Conservation (phyloP, 2,113 vertebrate species). For the Probosciger aterrimus region DNA sequence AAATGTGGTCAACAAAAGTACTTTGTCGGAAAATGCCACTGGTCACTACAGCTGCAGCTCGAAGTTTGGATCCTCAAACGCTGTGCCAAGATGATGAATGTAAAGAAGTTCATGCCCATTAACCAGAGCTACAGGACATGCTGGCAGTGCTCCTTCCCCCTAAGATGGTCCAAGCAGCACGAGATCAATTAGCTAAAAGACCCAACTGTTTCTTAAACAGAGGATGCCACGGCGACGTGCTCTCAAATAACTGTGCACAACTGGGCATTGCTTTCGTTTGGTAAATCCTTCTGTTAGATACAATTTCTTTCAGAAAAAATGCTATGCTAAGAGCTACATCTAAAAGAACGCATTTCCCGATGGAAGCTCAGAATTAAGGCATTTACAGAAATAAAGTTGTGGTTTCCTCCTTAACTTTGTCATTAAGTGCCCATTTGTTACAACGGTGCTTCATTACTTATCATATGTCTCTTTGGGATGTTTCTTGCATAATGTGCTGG, state of each 20-base stretch:
- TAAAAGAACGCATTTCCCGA: neutral
- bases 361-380: neutral
- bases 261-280: neutral
- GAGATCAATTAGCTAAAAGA: neutral
- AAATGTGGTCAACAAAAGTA: neutral
- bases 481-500: neutral
- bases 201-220: accelerated
- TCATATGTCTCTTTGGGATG: neutral
- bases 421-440: neutral
- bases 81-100: neutral
- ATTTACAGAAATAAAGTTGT: neutral
- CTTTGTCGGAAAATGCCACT: neutral
- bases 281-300: neutral
- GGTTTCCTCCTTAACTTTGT: neutral
- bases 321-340: neutral
- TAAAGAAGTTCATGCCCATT: neutral
- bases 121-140: neutral
- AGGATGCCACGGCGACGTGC: accelerated
- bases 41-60: neutral
- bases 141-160: neutral
- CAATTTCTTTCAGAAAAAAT: neutral
- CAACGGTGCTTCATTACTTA: neutral
- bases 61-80: neutral
- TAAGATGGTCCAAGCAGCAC: neutral
- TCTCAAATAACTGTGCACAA: neutral